A percentile compares a stretch with the other conserved stretches of the same genome.
Conservation (phyloP, 2,113 vertebrate species). For the Hypocryptadius cinnamomeus region DNA sequence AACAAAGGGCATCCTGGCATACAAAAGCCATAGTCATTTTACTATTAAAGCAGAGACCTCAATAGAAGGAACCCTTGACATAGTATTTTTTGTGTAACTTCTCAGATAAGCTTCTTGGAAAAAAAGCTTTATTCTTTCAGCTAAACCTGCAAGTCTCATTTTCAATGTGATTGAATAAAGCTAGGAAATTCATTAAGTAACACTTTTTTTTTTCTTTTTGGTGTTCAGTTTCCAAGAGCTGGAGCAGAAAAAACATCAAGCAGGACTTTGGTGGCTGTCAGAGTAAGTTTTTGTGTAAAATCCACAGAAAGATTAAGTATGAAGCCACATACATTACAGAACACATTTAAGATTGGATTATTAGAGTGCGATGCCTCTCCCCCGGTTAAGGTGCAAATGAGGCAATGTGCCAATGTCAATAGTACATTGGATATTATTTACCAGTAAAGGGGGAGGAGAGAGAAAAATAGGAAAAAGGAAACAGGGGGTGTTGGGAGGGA, state of each 20-base stretch:
- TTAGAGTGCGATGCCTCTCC: not conserved
- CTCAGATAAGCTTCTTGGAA: not conserved
- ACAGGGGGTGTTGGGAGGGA: rapidly evolving
- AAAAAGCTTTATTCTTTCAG: not conserved
- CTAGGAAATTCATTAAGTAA: not conserved
- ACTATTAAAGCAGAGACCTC: not conserved
- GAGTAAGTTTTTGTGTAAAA: not conserved
- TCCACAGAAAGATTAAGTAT: not conserved
- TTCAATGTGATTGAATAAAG: not conserved
- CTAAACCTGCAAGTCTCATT: not conserved
- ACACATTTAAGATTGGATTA: not conserved
- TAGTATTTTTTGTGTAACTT: not conserved
- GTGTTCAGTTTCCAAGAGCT: not conserved
- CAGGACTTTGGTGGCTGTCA: rapidly evolving
- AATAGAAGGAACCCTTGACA: not conserved
- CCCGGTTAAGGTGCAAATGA: rapidly evolving
- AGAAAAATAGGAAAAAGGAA: not conserved
- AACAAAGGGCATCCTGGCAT: not conserved
- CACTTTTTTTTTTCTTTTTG: not conserved
- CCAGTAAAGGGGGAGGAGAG: not conserved
- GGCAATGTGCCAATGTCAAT: not conserved
- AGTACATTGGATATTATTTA: not conserved
- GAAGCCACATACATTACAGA: not conserved
- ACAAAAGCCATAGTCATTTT: not conserved
- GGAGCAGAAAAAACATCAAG: not conserved